Base-by-base conservation (phyloP, 2,113 vertebrate genomes). In the Brachirus orientalis region DNA sequence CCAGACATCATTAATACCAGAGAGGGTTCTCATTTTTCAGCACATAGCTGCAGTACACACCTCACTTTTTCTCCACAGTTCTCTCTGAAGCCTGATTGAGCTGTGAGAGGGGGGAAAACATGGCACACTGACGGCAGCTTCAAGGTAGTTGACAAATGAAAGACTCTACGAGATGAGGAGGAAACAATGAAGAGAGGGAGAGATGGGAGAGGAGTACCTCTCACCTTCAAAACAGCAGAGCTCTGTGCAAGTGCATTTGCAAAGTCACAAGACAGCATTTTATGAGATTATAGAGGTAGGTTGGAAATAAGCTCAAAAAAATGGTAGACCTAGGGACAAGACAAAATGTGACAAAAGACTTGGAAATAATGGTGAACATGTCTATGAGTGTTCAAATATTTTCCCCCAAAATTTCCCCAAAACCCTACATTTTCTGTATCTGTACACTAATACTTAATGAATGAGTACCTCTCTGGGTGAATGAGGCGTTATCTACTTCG, bases 81-180 rank as follows among this genome's bases (percentile, higher is more conserved):
- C 44, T 7, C 41, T 80, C 35, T 66, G 53, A 83, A 67, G 66
- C 58, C 45, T 63, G 64, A 74, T 5, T 67, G 78, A 81, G 77
- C 35, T 3, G 65, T 44, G 62, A 68, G n/a, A 20, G 20, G 51
- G 18, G 45, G 33, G 19, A 50, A 45, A 64, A 72, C 22, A 73
- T 7, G 48, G 45, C 33, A 8, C 7, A 11, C 47, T 35, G 47
- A 68, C 19, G 10, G 41, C 66, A 35, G 77, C 72, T 58, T 77
- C 63, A 79, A 69, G 60, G 55, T 63, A 54, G 66, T 8, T 84
- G 74, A 77, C 56, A 62, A 79, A 71, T 10, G 18, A 69, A 61
- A 59, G 35, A 53, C 10, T 12, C 45, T 50, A 55, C 51, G 45
- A 57, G 52, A 69, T 2, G 4, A 69, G 52, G 28, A 41, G 22